Conservation (phyloP, 2,888 invertebrate species). For the Unio pictorum region DNA sequence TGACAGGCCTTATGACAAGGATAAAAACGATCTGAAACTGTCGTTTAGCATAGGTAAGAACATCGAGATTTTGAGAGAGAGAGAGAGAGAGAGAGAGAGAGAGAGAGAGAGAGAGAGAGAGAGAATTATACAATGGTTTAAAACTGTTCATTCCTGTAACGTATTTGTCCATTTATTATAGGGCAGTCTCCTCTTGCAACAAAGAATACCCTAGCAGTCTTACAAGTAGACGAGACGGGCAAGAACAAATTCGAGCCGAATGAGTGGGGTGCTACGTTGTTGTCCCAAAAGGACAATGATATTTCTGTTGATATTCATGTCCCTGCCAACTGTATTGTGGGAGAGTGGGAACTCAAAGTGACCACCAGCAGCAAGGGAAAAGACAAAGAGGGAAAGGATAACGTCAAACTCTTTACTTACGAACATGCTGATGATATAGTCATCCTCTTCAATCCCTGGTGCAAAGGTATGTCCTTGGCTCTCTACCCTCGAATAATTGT, state of each 20-base stretch:
- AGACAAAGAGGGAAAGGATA: constrained; percentile 10
- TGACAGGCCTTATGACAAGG: constrained; percentile 35
- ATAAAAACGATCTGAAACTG: constrained; percentile 42
- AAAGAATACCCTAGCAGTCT: constrained; percentile 12
- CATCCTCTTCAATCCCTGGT: constrained; percentile 30
- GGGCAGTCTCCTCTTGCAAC: constrained; percentile 11
- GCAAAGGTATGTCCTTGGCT: constrained; percentile 14
- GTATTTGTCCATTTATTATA: neutral
- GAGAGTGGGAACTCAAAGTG: constrained; percentile 19
- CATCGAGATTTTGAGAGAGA: neutral
- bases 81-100: too few relatives aligned
- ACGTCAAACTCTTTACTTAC: constrained; percentile 9
- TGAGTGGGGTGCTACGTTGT: constrained; percentile 46
- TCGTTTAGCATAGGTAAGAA: constrained; percentile 42
- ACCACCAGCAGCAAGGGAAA: constrained; percentile 12
- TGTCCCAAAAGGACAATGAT: constrained; percentile 12
- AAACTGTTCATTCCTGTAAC: too few relatives aligned
- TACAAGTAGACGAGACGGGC: constrained; percentile 28
- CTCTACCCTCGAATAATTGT: too few relatives aligned
- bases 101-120: too few relatives aligned
- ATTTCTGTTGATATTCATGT: constrained; percentile 18
- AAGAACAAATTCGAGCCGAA: constrained; percentile 9
- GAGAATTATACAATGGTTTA: too few relatives aligned
- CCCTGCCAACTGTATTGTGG: constrained; percentile 21
- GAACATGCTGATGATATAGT: constrained; percentile 15